Evolutionary conservation across 2,888 invertebrate genomes (phyloP).

Genomic region (Dioctria rufipes): DNA sequence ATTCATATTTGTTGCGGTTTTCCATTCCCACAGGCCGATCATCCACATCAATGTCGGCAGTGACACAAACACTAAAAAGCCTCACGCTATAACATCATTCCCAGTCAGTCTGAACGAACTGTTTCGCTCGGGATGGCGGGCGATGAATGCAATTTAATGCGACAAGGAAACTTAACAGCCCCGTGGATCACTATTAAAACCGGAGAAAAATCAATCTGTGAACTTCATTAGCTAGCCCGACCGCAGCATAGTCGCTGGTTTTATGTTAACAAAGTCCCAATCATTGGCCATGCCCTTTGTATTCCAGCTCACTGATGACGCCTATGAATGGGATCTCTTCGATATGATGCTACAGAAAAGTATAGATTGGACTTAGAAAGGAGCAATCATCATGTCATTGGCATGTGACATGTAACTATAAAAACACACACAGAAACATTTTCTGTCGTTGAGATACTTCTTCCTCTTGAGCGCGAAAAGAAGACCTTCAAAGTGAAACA

Average conservation of each 20-base stretch:
- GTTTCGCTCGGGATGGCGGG: not conserved
- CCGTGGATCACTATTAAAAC: constrained; percentile 37
- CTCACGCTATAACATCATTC: not conserved
- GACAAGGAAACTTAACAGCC: constrained; percentile 4
- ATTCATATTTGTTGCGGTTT: constrained; percentile 47
- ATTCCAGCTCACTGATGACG: constrained; percentile 27
- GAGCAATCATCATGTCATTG: constrained; percentile 1
- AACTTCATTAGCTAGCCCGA: constrained; percentile 39
- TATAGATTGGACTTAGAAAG: constrained; percentile 30
- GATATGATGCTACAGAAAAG: not conserved
- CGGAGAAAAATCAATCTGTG: constrained; percentile 29
- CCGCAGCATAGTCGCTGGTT: constrained; percentile 14
- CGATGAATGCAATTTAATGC: constrained; percentile 44
- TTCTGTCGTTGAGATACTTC: not conserved
- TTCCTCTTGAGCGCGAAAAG: not conserved
- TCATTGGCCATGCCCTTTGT: constrained; percentile 13
- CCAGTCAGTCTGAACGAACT: not conserved
- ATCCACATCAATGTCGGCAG: constrained; percentile 36
- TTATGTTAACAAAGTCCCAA: constrained; percentile 19
- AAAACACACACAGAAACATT: not conserved
- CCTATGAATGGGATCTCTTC: constrained; percentile 6
- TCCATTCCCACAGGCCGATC: constrained; percentile 40
- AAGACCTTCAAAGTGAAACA: constrained; percentile 17
- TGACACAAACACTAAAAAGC: constrained; percentile 45
- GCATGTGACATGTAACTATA: constrained; percentile 29